Percentiles rank a stretch among this genome's conserved stretches.
phyloP scores from a whole-genome alignment of 64 coral and sea anemone species.

The Orbicella faveolata region DNA sequence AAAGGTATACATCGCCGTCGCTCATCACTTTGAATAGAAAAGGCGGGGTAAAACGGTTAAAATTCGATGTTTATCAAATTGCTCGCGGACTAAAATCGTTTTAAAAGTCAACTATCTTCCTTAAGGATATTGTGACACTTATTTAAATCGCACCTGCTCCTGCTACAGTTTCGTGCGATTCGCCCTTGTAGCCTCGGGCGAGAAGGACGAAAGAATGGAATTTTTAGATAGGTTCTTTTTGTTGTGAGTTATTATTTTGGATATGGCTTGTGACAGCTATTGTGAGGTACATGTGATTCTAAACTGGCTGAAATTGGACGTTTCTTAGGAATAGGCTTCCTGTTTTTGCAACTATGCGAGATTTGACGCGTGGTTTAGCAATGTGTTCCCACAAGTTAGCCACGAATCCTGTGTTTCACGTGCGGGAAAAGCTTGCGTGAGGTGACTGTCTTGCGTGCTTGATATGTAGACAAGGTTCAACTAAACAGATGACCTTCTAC shows the following conservation, averaged over 20 bases:
- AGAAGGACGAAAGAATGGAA: slow-evolving; percentile 17
- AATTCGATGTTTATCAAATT: slow-evolving; percentile 36
- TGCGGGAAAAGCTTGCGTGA: slow-evolving; percentile 28
- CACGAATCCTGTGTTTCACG: slow-evolving; percentile 7
- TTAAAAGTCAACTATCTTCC: neutral
- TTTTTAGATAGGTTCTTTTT: slow-evolving; percentile 37
- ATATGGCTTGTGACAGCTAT: slow-evolving; percentile 22
- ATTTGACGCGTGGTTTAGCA: neutral
- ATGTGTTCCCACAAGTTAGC: neutral
- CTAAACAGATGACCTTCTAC: slow-evolving; percentile 6
- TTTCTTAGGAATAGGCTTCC: neutral
- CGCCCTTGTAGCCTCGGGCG: slow-evolving; percentile 18
- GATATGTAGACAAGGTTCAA: slow-evolving; percentile 12
- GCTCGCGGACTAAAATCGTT: neutral
- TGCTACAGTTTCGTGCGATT: slow-evolving; percentile 8
- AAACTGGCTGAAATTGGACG: neutral
- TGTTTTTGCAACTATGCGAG: neutral
- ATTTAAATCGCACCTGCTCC: neutral
- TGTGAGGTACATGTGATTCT: neutral
- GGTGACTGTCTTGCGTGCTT: neutral
- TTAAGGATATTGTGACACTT: slow-evolving; percentile 12
- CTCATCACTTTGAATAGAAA: slow-evolving; percentile 38
- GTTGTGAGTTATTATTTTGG: slow-evolving; percentile 21
- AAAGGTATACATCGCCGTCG: neutral
- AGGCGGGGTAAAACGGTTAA: slow-evolving; percentile 30